Base-by-base conservation (phyloP, 2,888 invertebrate genomes). In the Saturnia pavonia region DNA sequence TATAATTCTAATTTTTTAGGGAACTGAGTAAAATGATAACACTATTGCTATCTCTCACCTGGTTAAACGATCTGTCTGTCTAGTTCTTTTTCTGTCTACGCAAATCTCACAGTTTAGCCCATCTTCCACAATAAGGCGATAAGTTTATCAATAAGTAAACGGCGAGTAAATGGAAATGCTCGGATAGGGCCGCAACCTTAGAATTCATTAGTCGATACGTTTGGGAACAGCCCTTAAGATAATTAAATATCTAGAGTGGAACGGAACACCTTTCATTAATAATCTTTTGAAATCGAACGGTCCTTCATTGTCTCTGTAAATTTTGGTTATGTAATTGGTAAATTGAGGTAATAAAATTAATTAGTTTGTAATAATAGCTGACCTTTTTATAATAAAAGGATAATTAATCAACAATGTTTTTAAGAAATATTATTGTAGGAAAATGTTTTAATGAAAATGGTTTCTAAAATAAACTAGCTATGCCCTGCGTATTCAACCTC, bases 221-320 rank as follows among this genome's bases (percentile, higher is more conserved):
- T 77, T 73, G 51, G 71, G 72, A 73, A 79, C 74, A 70, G 70
- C 54, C 71, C 73, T 72, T 76, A 74, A 76, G 68, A 70, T 72
- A 78, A 81, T 80, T 74, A 78, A 78, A 79, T 78, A 75, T 75
- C 72, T 70, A 69, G 72, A 60, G 73, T 72, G 70, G 69, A 77
- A 75, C 73, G 70, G 69, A 77, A 75, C 73, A 76, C 73, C 74
- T 73, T 68, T 69, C 72, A 66, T 72, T 72, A 71, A 72, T 76
- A 73, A 75, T 75, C n/a, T 74, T 67, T 71, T 60, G 70, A 73
- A 74, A 69, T 71, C 70, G 48, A 71, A 74, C 66, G 66, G 42
- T n/a, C 14, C 54, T 54, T 14, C 42, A 66, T 40, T 51, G 40
- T 48, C 51, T 40, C 22, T 12, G 8, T 42, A 3, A 60, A 22